phyloP scores from a whole-genome alignment of 2,797 vertebrate species.

The Hippopotamyrus pictus region DNA sequence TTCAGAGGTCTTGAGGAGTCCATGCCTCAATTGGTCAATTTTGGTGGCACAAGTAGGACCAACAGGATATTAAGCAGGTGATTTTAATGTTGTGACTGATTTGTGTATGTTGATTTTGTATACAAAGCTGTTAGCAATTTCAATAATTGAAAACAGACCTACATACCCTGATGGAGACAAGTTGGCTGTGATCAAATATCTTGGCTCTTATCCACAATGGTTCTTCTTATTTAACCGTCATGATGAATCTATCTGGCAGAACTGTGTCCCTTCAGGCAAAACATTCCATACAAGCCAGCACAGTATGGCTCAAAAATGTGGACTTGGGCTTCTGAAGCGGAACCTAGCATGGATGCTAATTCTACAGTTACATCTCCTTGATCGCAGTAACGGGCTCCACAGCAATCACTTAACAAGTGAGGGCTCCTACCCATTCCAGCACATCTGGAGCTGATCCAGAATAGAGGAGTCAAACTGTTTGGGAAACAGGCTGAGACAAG shows the following conservation, averaged over 20 bases:
- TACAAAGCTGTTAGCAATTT: neutral
- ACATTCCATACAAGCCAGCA: neutral
- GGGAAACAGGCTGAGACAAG: neutral
- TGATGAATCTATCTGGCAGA: neutral
- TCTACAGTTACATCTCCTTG: neutral
- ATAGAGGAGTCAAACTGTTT: neutral
- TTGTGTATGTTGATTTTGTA: neutral
- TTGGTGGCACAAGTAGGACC: neutral
- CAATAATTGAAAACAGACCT: neutral
- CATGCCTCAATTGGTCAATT: neutral
- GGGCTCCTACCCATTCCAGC: neutral
- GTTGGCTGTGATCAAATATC: neutral
- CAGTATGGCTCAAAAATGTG: neutral
- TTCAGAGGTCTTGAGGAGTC: neutral
- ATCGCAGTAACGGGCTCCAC: neutral
- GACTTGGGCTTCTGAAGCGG: neutral
- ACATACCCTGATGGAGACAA: neutral
- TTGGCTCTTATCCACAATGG: neutral
- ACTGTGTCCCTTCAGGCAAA: neutral
- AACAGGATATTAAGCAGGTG: neutral
- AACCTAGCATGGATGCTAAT: neutral
- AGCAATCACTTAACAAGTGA: neutral
- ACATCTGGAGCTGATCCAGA: neutral
- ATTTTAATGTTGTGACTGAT: neutral
- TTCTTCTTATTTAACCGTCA: neutral